A percentile compares a stretch with the other conserved stretches of the same genome.
phyloP scores from a whole-genome alignment of 2,113 vertebrate genomes.

The Syngnathus typhle region DNA sequence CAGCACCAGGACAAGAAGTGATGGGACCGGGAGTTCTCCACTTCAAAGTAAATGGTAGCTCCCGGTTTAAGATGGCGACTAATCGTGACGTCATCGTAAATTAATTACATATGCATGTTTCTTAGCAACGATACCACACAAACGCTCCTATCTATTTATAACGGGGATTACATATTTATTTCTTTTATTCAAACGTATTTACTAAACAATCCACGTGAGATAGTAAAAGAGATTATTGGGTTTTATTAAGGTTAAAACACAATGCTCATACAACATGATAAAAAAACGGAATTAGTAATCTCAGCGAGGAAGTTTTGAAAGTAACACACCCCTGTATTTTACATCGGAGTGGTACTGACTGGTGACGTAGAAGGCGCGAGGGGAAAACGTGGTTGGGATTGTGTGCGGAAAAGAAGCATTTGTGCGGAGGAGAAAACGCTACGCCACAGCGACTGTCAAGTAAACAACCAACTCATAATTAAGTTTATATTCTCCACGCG shows the following conservation, averaged over 20 bases:
- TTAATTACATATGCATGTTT: background rate
- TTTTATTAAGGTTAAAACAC: background rate
- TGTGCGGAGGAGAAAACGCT: background rate
- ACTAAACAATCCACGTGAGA: background rate
- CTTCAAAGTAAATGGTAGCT: no score
- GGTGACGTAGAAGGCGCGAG: slow-evolving; percentile 59
- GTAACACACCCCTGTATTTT: rapidly evolving
- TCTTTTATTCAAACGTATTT: background rate
- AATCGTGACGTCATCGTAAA: background rate
- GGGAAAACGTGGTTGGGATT: slow-evolving; percentile 50
- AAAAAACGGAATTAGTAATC: background rate
- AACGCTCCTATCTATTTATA: background rate
- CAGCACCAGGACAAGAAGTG: no score
- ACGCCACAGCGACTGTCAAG: background rate
- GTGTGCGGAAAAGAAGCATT: slow-evolving; percentile 30
- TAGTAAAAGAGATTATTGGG: background rate
- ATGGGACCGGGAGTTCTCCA: no score
- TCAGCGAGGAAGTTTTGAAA: rapidly evolving
- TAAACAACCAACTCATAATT: background rate
- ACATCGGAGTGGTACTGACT: slow-evolving; percentile 41
- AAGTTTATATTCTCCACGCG: rapidly evolving
- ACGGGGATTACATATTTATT: background rate
- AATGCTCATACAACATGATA: background rate
- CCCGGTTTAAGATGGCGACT: no score
- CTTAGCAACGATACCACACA: background rate